Evolutionary conservation across 2,888 invertebrate genomes (phyloP).

Genomic region (Agrochola macilenta): DNA sequence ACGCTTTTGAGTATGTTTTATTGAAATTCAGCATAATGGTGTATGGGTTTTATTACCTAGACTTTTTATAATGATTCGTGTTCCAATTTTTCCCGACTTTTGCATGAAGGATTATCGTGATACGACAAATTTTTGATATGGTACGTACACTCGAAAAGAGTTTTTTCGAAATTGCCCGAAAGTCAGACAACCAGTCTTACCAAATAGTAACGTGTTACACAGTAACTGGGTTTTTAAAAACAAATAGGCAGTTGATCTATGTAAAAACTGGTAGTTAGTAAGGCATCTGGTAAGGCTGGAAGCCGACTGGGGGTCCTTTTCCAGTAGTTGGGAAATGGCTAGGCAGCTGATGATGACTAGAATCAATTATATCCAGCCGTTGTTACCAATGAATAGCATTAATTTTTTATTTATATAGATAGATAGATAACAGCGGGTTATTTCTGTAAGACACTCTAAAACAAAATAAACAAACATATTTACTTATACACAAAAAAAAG

Average conservation of each 20-base stretch:
- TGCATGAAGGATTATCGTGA: background rate
- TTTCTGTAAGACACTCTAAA: background rate
- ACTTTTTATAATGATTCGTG: constrained; percentile 25
- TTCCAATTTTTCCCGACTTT: background rate
- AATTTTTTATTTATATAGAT: background rate
- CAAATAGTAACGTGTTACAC: background rate
- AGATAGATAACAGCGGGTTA: background rate
- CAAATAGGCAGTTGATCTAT: no score
- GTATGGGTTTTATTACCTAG: constrained; percentile 24
- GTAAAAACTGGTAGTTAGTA: background rate
- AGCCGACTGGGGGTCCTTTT: no score
- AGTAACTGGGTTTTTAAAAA: no score
- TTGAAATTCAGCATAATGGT: constrained; percentile 42
- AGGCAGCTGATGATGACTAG: no score
- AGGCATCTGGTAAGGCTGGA: background rate
- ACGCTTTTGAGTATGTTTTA: constrained; percentile 51
- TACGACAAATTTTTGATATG: background rate
- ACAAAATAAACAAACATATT: no score
- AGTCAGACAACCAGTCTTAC: background rate
- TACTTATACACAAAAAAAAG: no score
- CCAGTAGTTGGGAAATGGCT: background rate
- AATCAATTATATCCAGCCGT: background rate
- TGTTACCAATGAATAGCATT: background rate
- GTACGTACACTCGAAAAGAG: background rate
- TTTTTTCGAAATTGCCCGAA: background rate